Base-by-base conservation (phyloP, 2,888 invertebrate species). In the Anorthoa munda region DNA sequence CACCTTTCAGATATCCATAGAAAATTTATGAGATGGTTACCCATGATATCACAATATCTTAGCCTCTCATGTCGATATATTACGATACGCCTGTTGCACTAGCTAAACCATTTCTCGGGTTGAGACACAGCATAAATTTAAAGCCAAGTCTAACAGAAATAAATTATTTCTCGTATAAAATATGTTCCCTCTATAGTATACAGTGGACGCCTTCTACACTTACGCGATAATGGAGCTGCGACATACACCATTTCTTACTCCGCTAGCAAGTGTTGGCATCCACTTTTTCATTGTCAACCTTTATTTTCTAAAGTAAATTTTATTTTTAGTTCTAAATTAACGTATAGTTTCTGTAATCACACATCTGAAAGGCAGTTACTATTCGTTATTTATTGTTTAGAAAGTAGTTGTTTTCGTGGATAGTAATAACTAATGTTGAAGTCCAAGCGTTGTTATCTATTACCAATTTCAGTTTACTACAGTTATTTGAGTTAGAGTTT, bases 281-380 rank as follows among this genome's bases (percentile, higher is more conserved):
- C 59, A 81, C 72, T 84, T 84, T 77, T 66, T 86, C 85, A 73
- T 68, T 84, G 85, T 84, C 82, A 79, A 69, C 75, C 74, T 85
- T 74, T 84, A 85, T 86, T 85, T 85, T 75, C 76, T 79, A 79
- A 86, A 86, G 82, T 84, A 79, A 79, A 86, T 82, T 86, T 84
- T 86, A 81, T 72, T 86, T 69, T 68, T 61, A 64, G 50, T 72
- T 68, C 66, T 53, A 71, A 81, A 81, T 84, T 75, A 77, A 82
- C 61, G 72, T 79, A 77, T 68, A 69, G 73, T 75, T 79, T 74
- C 55, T 75, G 46, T 51, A 45, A 72, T 73, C 48, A 48, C 61
- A 70, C 61, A 72, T 85, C 45, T 74, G 0, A 21, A 72, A 72
- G 71, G 75, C 26, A 13, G 31, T 61, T 55, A 66, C 21, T n/a